phyloP scores from a whole-genome alignment of 1,140 invertebrate species.

The Daktulosphaira vitifoliae region DNA sequence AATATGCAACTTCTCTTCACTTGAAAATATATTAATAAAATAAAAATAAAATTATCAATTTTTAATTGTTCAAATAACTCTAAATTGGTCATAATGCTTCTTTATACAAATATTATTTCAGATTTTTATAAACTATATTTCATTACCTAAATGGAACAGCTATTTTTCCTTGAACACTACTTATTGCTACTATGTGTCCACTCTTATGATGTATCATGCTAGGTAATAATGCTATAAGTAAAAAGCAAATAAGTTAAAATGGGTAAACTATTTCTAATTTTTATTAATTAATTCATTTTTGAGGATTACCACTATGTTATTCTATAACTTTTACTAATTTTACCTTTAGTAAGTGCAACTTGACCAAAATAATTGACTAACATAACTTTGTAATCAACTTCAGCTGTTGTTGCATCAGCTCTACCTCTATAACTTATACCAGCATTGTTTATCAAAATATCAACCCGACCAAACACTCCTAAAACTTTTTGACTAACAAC shows the following conservation, averaged over 20 bases:
- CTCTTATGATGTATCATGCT: slow-evolving; percentile 66
- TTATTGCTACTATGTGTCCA: slow-evolving; percentile 84
- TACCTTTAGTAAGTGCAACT: slow-evolving; percentile 84
- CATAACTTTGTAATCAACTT: slow-evolving; percentile 85
- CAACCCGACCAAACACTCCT: slow-evolving; percentile 60
- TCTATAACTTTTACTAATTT: slow-evolving; percentile 11
- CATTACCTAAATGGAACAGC: slow-evolving; percentile 68
- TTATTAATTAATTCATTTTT: too few relatives aligned
- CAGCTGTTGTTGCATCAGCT: slow-evolving; percentile 64
- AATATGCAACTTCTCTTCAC: too few relatives aligned
- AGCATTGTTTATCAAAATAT: slow-evolving; percentile 89
- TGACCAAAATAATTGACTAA: slow-evolving; percentile 89
- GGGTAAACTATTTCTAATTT: too few relatives aligned
- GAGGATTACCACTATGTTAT: too few relatives aligned
- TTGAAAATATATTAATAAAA: too few relatives aligned
- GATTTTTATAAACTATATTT: not conserved
- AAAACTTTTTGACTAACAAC: slow-evolving; percentile 28
- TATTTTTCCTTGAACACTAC: slow-evolving; percentile 86
- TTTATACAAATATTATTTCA: not conserved
- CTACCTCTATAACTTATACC: slow-evolving; percentile 76
- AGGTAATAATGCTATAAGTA: slow-evolving; percentile 65
- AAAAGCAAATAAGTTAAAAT: slow-evolving; percentile 33
- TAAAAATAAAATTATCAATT: too few relatives aligned
- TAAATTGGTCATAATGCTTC: too few relatives aligned
- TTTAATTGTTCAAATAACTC: too few relatives aligned